These are phyloP conservation scores for Mesoclemmys tuberculata DNA, from an alignment of 2,113 vertebrate genomes.

Conservation along the genomic window DNA sequence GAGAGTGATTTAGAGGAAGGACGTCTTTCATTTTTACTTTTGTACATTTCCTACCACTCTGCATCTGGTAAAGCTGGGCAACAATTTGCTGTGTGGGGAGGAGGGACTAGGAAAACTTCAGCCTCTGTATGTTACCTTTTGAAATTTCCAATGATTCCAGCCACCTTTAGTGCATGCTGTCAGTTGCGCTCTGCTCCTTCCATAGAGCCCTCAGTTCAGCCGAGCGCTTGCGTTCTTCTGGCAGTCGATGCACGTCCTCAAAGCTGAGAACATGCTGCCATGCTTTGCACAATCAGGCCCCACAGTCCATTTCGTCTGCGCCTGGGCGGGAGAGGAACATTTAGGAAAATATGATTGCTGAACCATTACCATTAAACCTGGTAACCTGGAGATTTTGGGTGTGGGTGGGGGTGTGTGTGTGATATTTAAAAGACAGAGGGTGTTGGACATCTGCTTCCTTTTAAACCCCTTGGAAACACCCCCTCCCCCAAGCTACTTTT, in stretches of 20 bases:
- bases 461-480: background rate
- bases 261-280: too few relatives aligned
- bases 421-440: background rate
- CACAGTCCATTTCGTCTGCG: too few relatives aligned
- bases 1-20: background rate
- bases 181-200: too few relatives aligned
- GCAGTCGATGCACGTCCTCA: too few relatives aligned
- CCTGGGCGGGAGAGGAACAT: too few relatives aligned
- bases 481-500: background rate
- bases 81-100: background rate
- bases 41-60: background rate
- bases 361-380: background rate
- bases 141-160: background rate
- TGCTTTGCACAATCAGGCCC: too few relatives aligned
- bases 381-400: background rate
- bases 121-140: too few relatives aligned
- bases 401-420: background rate
- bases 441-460: background rate
- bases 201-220: too few relatives aligned
- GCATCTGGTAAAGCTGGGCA: background rate
- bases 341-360: too few relatives aligned
- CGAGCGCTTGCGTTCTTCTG: fast-evolving
- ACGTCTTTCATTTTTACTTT: background rate
- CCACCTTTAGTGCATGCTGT: background rate
- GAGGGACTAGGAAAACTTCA: background rate